phyloP scores from a whole-genome alignment of 2,113 vertebrate species.

The Epinephelus moara region DNA sequence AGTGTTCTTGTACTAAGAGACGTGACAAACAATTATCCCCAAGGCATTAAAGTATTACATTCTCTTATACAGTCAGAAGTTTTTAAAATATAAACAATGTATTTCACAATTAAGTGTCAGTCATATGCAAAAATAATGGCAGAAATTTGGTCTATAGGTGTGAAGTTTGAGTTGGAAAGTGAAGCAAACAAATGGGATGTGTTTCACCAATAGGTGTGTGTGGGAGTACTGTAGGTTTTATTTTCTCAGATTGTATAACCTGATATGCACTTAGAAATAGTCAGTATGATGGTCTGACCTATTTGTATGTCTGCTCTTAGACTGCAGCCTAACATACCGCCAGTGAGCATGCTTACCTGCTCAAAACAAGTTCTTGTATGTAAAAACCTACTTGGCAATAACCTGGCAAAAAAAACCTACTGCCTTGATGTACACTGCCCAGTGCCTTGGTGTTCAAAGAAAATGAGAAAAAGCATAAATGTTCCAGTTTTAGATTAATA shows the following conservation, averaged over 20 bases:
- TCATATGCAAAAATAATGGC: neutral
- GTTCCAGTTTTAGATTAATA: neutral
- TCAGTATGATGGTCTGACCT: slow-evolving; percentile 1
- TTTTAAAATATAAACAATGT: neutral
- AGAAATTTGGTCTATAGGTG: neutral
- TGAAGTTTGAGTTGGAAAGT: neutral
- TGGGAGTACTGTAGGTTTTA: slow-evolving; percentile 13
- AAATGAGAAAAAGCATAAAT: neutral
- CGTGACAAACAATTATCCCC: neutral
- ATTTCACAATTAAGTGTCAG: neutral
- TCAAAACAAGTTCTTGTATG: too few relatives aligned
- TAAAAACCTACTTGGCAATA: too few relatives aligned
- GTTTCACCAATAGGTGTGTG: slow-evolving; percentile 1
- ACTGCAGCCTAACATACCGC: neutral
- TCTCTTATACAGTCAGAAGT: neutral
- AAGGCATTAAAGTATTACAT: neutral
- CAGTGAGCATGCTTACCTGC: neutral
- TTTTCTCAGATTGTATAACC: slow-evolving; percentile 20
- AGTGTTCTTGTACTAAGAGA: neutral
- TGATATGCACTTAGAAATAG: slow-evolving; percentile 8
- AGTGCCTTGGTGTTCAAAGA: neutral
- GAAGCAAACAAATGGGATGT: neutral
- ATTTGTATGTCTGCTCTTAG: neutral
- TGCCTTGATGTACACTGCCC: neutral
- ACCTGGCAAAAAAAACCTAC: neutral